phyloP scores from a whole-genome alignment of 1,140 invertebrate genomes.

The Zaprionus davidi region DNA sequence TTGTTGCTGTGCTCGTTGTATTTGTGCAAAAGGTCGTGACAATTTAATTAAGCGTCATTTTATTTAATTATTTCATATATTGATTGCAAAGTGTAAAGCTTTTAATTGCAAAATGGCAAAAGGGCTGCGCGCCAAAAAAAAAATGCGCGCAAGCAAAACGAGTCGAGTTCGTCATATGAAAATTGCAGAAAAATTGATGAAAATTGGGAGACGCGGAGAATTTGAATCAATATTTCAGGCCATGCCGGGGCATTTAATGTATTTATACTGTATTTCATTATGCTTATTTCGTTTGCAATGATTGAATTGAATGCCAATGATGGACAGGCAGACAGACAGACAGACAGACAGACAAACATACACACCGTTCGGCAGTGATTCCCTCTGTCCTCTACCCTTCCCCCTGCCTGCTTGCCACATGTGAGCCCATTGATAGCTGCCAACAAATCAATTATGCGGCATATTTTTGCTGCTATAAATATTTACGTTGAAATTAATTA shows the following conservation, averaged over 20 bases:
- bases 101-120: conserved; percentile 66
- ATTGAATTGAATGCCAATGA: conserved; percentile 77
- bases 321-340: conserved; percentile 20
- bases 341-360: conserved; percentile 13
- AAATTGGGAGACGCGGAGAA: neutral
- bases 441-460: conserved; percentile 77
- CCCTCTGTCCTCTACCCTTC: neutral
- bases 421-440: conserved; percentile 29
- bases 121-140: conserved; percentile 7
- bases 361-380: conserved; percentile 11
- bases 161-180: too few relatives aligned
- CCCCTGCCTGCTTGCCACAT: neutral
- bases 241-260: conserved; percentile 70
- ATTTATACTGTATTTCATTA: conserved; percentile 81
- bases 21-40: conserved; percentile 67
- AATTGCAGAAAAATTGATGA: too few relatives aligned
- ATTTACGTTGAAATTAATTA: conserved; percentile 82
- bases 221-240: conserved; percentile 55
- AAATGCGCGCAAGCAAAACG: neutral
- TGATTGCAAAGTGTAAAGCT: conserved; percentile 74
- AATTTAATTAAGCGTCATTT: conserved; percentile 80
- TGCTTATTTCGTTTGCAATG: conserved; percentile 76
- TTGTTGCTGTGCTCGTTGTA: conserved; percentile 37
- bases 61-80: conserved; percentile 78
- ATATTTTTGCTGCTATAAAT: conserved; percentile 81